phyloP scores from a whole-genome alignment of 2,888 invertebrate genomes.

The Selenia dentaria region DNA sequence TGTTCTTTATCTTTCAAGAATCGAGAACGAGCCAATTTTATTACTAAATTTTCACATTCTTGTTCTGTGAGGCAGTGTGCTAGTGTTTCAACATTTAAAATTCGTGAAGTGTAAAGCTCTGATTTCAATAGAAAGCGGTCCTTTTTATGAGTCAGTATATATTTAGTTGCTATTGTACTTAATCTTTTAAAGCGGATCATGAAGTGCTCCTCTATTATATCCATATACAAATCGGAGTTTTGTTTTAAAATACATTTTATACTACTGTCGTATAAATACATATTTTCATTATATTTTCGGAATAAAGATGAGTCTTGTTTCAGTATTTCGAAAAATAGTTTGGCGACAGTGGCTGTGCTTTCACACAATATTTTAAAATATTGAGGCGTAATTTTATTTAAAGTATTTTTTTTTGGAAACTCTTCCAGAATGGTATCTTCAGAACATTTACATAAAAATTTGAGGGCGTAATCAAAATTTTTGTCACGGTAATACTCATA shows the following conservation, averaged over 20 bases:
- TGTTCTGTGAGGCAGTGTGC: slow-evolving; percentile 45
- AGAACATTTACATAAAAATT: slow-evolving; percentile 52
- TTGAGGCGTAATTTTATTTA: slow-evolving; percentile 48
- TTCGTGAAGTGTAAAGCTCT: slow-evolving; percentile 51
- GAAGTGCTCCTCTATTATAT: slow-evolving; percentile 54
- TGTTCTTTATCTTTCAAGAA: slow-evolving; percentile 35
- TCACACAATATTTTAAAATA: slow-evolving; percentile 56
- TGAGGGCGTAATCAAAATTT: slow-evolving; percentile 45
- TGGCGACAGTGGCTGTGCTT: slow-evolving; percentile 45
- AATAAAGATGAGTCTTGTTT: slow-evolving; percentile 26
- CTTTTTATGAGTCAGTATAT: slow-evolving; percentile 50
- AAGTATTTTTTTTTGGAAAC: slow-evolving; percentile 33
- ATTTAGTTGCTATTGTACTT: slow-evolving; percentile 43
- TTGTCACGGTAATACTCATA: slow-evolving; percentile 50
- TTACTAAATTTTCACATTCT: slow-evolving; percentile 51
- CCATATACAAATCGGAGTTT: slow-evolving; percentile 48
- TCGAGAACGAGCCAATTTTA: slow-evolving; percentile 50
- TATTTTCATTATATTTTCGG: slow-evolving; percentile 1
- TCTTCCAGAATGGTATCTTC: slow-evolving; percentile 46
- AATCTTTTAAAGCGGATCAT: slow-evolving; percentile 29
- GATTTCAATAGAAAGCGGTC: slow-evolving; percentile 47
- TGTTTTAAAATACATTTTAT: slow-evolving; percentile 50
- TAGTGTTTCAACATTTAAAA: slow-evolving; percentile 50
- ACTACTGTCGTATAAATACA: slow-evolving; percentile 44
- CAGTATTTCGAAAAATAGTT: slow-evolving; percentile 52